Conservation (phyloP, 1,140 invertebrate species). For the Cherax quadricarinatus region DNA sequence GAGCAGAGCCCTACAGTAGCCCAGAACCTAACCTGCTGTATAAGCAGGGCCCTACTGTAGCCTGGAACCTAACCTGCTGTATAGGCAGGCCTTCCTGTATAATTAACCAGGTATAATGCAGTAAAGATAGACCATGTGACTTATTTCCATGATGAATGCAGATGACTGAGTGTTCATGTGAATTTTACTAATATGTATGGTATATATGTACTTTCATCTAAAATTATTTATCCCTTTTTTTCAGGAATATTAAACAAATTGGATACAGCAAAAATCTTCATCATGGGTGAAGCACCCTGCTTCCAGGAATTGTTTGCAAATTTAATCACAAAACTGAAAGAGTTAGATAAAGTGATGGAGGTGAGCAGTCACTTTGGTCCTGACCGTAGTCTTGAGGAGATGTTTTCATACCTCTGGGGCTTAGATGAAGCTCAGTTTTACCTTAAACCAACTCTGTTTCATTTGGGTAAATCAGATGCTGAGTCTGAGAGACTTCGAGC, state of each 20-base stretch:
- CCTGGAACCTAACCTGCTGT: too few species aligned
- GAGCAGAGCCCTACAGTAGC: too few species aligned
- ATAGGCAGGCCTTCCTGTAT: too few species aligned
- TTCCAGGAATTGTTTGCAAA: constrained; percentile 50
- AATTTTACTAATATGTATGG: too few species aligned
- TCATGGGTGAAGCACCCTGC: neutral
- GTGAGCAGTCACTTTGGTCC: constrained; percentile 49
- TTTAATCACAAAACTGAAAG: constrained; percentile 37
- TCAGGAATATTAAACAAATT: neutral
- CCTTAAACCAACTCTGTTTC: constrained; percentile 9
- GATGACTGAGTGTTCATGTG: too few species aligned
- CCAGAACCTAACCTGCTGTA: too few species aligned
- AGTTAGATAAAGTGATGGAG: constrained; percentile 15
- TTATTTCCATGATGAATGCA: too few species aligned
- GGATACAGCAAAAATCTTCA: neutral
- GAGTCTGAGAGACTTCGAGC: constrained; percentile 41
- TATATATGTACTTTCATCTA: too few species aligned
- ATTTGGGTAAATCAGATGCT: constrained; percentile 34
- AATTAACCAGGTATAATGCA: too few species aligned
- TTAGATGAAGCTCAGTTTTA: constrained; percentile 24
- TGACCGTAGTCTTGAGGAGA: constrained; percentile 5
- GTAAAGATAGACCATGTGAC: too few species aligned
- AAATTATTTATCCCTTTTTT: too few species aligned
- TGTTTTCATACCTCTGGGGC: constrained; percentile 54
- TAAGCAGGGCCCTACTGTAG: too few species aligned